Base-by-base conservation (phyloP, 1,140 invertebrate species). In the Drosophila varians region DNA sequence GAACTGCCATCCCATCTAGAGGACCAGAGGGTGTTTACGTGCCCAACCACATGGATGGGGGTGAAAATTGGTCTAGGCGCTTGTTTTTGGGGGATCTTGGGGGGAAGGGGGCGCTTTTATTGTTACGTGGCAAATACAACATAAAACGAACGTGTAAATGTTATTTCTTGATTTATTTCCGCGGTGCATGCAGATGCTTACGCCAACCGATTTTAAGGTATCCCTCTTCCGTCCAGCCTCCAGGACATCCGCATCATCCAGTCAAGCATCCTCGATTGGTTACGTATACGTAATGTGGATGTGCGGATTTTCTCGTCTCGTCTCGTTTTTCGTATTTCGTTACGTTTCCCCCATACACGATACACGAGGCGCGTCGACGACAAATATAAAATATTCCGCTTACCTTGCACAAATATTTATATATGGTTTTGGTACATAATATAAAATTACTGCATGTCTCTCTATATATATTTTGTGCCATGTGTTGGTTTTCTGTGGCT, bases 161-260 rank as follows among this genome's bases (percentile, higher is more conserved):
- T 87, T 87, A 87, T 87, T 87, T 87, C 82, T 87, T 87, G 82
- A 87, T 87, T 87, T 87, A 87, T 87, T 87, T 87, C 79, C 79
- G 82, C 79, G 77, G 74, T 82, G 77, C 82, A 87, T 87, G 82
- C 83, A 87, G 82, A 87, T 86, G 82, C 82, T 86, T 86, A 80
- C 76, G 62, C 58, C 68, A 68, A 69, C 82, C 76, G 69, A 86
- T 87, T 86, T 86, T 65, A 77, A 87, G 62, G 72, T 52, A 25
- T 62, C 68, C 38, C 18, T 18, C 26, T 12, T 48, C 26, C 38
- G 3, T 11, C 26, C 0, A n/a, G n/a, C n/a, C n/a, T n/a, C n/a
- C n/a, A n/a, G n/a, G n/a, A n/a, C n/a, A n/a, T 11, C 34, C 36
- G 19, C n/a, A 31, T 48, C 9, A 26, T 55, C 28, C 62, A 46